Conservation (phyloP, 1,140 invertebrate genomes). For the Phenacoccus solenopsis region DNA sequence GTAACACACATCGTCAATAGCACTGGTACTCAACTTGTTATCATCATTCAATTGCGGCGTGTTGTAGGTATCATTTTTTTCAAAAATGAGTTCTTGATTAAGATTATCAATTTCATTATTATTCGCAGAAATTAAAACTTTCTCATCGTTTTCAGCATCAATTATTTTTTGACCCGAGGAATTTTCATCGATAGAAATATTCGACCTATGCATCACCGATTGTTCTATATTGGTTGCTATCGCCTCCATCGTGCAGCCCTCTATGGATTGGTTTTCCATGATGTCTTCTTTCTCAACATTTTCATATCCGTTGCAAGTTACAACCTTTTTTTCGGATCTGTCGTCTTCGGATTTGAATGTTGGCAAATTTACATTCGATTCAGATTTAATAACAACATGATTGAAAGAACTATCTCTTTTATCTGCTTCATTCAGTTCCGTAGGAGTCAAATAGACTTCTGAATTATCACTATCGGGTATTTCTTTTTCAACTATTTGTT, state of each 20-base stretch:
- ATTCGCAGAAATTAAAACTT: background rate
- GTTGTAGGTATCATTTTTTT: too few relatives aligned
- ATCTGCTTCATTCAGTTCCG: conserved; percentile 36
- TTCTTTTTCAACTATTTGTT: conserved; percentile 30
- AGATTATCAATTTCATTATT: background rate
- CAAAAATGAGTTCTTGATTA: too few relatives aligned
- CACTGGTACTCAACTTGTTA: conserved; percentile 32
- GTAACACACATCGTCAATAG: conserved; percentile 29
- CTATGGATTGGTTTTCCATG: conserved; percentile 24
- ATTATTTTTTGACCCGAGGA: too few relatives aligned
- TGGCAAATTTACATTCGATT: too few relatives aligned
- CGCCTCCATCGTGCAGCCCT: too few relatives aligned
- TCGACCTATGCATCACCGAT: too few relatives aligned
- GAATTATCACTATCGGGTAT: conserved; percentile 41
- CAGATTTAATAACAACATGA: too few relatives aligned
- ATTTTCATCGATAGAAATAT: too few relatives aligned
- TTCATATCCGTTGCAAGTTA: conserved; percentile 30
- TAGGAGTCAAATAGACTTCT: conserved; percentile 45
- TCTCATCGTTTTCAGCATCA: too few relatives aligned
- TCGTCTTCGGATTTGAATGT: background rate
- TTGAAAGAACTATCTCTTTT: conserved; percentile 27
- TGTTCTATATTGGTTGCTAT: too few relatives aligned
- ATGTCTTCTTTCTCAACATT: conserved; percentile 33
- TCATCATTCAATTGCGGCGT: conserved; percentile 18
- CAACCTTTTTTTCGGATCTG: conserved; percentile 22